Evolutionary conservation across 2,888 invertebrate genomes (phyloP), one percentile per base, ranked within the genome.

Genomic region (Cylindroiulus punctatus): DNA sequence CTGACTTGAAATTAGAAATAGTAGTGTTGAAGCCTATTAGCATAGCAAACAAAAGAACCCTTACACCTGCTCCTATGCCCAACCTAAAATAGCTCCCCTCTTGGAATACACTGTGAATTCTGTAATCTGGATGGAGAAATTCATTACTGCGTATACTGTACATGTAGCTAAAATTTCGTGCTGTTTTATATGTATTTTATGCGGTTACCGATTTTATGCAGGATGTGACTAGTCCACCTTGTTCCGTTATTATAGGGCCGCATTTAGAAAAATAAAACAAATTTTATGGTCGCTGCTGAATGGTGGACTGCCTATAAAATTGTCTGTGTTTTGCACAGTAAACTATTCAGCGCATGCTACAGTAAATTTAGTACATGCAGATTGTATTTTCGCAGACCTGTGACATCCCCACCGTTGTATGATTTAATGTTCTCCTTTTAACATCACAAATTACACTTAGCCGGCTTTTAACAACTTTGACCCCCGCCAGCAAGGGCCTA

Each of bases 11-110:
- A 36, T 36, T 36, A 2, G 36, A 36, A 36, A 36, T 36, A 36
- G 36, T 36, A 2, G 36, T 36, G 7, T 22, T n/a, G 22, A 65
- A 22, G 22, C 65, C 65, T 65, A 65, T 65, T 65, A 65, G 22
- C 65, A 65, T 65, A 65, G 65, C 65, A 65, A 65, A 65, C 65
- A 65, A 65, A 65, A 65, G 65, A 65, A 65, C 65, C 65, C 65
- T n/a, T 65, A 65, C 65, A 65, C 22, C 65, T 65, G 65, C 65
- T 3, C 65, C 65, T 65, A 8, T 65, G 65, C 65, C 65, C 65
- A 22, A 26, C 65, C 65, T 65, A 65, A 26, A 65, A 65, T 8
- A 8, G 7, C 22, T 65, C 22, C 65, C 65, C 65, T 65, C 65
- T 65, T 65, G 65, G 65, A 65, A 65, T 26, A 65, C 22, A n/a